Evolutionary conservation across 2,113 vertebrate species (phyloP).

Genomic region (Megaceryle torquata): DNA sequence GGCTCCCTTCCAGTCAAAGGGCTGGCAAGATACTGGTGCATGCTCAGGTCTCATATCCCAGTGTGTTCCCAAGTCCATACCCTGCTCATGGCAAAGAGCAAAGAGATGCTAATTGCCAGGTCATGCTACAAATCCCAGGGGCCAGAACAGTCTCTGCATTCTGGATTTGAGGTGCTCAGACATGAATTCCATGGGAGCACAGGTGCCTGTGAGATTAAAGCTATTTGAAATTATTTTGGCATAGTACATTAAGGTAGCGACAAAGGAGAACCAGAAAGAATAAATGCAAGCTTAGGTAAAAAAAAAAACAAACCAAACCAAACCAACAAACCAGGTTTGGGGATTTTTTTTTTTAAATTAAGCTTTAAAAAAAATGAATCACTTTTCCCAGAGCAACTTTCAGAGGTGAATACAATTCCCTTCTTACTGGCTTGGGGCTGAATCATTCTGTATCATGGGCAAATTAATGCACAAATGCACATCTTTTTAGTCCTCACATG

Average conservation of each 20-base stretch:
- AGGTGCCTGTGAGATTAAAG: not conserved
- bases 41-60: not conserved
- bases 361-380: not conserved
- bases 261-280: not conserved
- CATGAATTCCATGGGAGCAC: not conserved
- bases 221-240: not conserved
- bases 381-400: not conserved
- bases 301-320: no score
- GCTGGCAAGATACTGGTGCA: accelerated
- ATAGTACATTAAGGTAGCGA: not conserved
- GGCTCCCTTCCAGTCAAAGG: not conserved
- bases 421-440: not conserved
- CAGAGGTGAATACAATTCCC: not conserved
- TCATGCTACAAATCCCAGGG: not conserved
- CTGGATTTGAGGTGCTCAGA: not conserved
- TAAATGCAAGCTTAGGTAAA: not conserved
- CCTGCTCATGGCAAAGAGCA: not conserved
- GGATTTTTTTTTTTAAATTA: not conserved
- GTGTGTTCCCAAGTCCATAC: not conserved
- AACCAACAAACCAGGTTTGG: no score
- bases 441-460: not conserved
- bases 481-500: not conserved
- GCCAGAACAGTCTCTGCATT: not conserved
- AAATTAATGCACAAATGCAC: not conserved
- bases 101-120: not conserved